Evolutionary conservation across 1,140 invertebrate genomes (phyloP), one percentile per base, ranked within the genome.

Genomic region (Augochlora pura): DNA sequence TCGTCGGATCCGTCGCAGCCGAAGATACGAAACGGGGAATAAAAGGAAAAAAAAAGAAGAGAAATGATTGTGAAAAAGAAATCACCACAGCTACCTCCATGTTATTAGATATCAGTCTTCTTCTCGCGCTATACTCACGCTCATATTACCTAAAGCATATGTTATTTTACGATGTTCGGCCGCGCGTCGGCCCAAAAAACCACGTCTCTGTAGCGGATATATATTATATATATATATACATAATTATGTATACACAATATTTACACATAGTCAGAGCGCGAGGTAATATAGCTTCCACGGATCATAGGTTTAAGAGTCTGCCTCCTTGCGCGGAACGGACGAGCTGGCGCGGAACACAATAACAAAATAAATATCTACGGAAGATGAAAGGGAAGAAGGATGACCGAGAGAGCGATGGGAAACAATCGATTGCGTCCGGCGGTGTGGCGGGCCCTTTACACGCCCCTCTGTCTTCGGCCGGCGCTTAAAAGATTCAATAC

Each of bases 31-130:
- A 65, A 59, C 54, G 54, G 54, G 68, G 23, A 39, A 32, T 32
- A 32, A 32, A 32, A n/a, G n/a, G n/a, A n/a, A 32, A 64, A 71
- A 46, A 54, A 23, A 14, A 75, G 49, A 65, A 77, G 66, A 79
- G 46, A 76, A 79, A 87, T 80, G 79, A 84, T 84, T 83, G 88
- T 84, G 84, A 90, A 90, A 46, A 32, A n/a, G n/a, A 32, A 91
- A 87, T 88, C 86, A 89, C 89, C 90, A 90, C 83, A 92, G 87
- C 91, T 93, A 92, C 91, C 91, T 92, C 91, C 88, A 87, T 90
- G 64, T 87, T 89, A 86, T 85, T 84, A 80, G 82, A 86, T 86
- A 87, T 87, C 86, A 87, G 57, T 87, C 85, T 87, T 87, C 86
- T 87, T 83, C 81, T 83, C 81, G 81, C 70, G 80, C 81, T 85